phyloP scores from a whole-genome alignment of 1,140 invertebrate genomes.

The Calosoma granatense region DNA sequence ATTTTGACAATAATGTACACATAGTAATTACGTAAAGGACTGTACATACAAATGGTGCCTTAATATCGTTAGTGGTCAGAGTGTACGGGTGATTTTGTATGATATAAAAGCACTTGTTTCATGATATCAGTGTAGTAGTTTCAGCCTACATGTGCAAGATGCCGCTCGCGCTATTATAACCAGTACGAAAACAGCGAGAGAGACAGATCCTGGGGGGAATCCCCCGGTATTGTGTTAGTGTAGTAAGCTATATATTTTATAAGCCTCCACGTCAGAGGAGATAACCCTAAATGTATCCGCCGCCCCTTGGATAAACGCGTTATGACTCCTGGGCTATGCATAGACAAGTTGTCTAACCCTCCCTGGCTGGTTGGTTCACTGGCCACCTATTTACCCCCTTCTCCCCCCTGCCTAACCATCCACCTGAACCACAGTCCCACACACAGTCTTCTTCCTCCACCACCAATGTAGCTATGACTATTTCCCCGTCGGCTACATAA shows the following conservation, averaged over 20 bases:
- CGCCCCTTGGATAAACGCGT: neutral
- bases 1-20: too few species aligned
- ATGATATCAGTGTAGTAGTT: neutral
- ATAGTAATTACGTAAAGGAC: too few species aligned
- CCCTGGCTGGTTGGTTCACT: neutral
- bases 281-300: conserved; percentile 8
- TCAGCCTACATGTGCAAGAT: neutral
- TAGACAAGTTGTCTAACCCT: neutral
- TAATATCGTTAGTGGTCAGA: too few species aligned
- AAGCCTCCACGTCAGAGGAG: neutral
- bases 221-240: conserved; percentile 1
- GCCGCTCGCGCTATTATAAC: neutral
- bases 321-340: conserved; percentile 7
- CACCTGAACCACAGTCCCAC: neutral
- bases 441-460: neutral
- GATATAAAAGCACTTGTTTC: neutral
- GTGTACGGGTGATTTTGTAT: too few species aligned
- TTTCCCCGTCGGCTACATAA: neutral
- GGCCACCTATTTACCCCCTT: neutral
- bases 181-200: neutral
- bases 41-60: too few species aligned
- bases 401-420: neutral
- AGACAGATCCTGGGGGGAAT: conserved; percentile 3
- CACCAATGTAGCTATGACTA: neutral
- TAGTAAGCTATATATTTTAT: conserved; percentile 6